These are phyloP conservation scores for Byasa hedistus DNA, from an alignment of 2,888 invertebrate genomes.

Conservation along the genomic window DNA sequence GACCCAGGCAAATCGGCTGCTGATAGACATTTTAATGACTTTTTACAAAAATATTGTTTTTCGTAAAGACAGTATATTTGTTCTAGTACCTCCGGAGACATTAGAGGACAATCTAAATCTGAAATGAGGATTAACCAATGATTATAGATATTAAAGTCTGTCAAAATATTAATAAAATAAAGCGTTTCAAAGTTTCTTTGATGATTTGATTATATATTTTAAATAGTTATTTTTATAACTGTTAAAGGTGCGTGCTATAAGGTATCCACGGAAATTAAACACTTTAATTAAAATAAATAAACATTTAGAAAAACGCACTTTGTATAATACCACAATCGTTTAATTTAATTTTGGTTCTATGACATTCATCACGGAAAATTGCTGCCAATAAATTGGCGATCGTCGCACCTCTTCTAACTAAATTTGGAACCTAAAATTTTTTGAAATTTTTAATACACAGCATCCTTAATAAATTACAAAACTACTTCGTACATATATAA, in stretches of 20 bases:
- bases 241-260: too few species aligned
- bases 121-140: background rate
- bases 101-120: slow-evolving; percentile 53
- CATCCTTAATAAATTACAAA: background rate
- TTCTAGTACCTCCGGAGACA: slow-evolving; percentile 40
- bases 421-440: slow-evolving; percentile 38
- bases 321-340: slow-evolving; percentile 51
- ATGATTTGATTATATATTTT: too few species aligned
- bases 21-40: slow-evolving; percentile 38
- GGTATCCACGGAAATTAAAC: background rate
- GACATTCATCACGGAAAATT: slow-evolving; percentile 60
- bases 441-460: too few species aligned
- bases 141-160: background rate
- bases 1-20: slow-evolving; percentile 65
- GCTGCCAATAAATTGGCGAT: slow-evolving; percentile 60
- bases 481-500: too few species aligned
- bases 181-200: background rate
- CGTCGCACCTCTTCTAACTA: slow-evolving; percentile 60
- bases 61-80: slow-evolving; percentile 30
- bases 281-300: background rate
- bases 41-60: background rate
- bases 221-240: too few species aligned
- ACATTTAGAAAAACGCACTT: slow-evolving; percentile 42
- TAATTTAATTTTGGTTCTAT: slow-evolving; percentile 43
- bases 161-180: background rate